Evolutionary conservation across 1,140 invertebrate species (phyloP).

Genomic region (Hirudo medicinalis): DNA sequence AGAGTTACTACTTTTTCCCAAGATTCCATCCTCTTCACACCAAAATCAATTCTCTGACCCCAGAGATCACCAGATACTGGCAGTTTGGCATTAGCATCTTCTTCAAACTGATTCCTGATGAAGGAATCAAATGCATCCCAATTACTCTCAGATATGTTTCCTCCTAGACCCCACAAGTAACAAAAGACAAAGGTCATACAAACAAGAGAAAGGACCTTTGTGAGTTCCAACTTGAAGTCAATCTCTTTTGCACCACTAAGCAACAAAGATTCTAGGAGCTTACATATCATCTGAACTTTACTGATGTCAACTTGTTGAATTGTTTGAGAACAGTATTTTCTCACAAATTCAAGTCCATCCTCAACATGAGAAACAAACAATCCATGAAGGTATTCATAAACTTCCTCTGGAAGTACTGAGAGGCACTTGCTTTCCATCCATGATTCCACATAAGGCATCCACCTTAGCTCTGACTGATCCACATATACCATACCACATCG

Average conservation of each 20-base stretch:
- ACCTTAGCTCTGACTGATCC: slow-evolving; percentile 40
- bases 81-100: slow-evolving; percentile 51
- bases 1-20: slow-evolving; percentile 61
- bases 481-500: slow-evolving; percentile 43
- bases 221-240: slow-evolving; percentile 39
- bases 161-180: slow-evolving; percentile 67
- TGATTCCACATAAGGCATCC: slow-evolving; percentile 40
- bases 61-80: slow-evolving; percentile 53
- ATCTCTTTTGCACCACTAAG: slow-evolving; percentile 35
- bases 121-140: slow-evolving; percentile 56
- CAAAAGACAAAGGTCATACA: slow-evolving; percentile 59
- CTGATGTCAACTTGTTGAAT: slow-evolving; percentile 61
- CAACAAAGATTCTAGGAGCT: slow-evolving; percentile 55
- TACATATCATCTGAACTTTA: slow-evolving; percentile 60
- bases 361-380: slow-evolving; percentile 54
- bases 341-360: slow-evolving; percentile 51
- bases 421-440: slow-evolving; percentile 33
- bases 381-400: slow-evolving; percentile 44
- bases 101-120: slow-evolving; percentile 54
- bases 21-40: slow-evolving; percentile 51
- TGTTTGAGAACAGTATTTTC: slow-evolving; percentile 50
- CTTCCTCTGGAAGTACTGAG: slow-evolving; percentile 29
- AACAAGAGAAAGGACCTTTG: slow-evolving; percentile 46
- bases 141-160: slow-evolving; percentile 58
- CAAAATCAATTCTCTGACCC: slow-evolving; percentile 58